These are phyloP conservation scores for Chamaedrilus cognettii DNA, from an alignment of 2,888 invertebrate species.

Conservation along the genomic window DNA sequence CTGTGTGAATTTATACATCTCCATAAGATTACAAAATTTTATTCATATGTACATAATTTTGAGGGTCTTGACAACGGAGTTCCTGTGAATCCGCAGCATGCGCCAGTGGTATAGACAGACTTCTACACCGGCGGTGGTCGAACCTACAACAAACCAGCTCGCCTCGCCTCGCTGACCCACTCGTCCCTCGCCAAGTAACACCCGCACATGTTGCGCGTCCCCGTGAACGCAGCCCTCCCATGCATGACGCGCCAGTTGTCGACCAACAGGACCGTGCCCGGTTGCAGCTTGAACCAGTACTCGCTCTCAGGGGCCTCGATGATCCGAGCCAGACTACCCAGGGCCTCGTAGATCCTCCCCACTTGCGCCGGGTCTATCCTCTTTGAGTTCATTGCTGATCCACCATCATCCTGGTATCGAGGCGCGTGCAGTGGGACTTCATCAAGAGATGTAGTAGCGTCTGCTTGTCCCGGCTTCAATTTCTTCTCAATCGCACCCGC, in stretches of 20 bases:
- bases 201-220: slow-evolving; percentile 70
- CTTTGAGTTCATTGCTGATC: no score
- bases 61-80: no score
- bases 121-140: no score
- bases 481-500: not conserved
- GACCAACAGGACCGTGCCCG: slow-evolving; percentile 73
- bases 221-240: slow-evolving; percentile 72
- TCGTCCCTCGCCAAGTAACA: slow-evolving; percentile 74
- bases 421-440: no score
- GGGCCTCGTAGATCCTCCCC: slow-evolving; percentile 66
- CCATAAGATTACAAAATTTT: no score
- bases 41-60: no score
- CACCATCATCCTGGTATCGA: no score
- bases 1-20: no score
- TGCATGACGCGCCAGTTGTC: slow-evolving; percentile 81
- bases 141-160: not conserved
- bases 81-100: no score
- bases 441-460: no score
- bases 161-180: slow-evolving; percentile 44
- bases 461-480: no score
- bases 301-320: slow-evolving; percentile 58
- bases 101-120: no score
- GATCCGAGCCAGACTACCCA: slow-evolving; percentile 38
- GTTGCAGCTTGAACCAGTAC: slow-evolving; percentile 58
- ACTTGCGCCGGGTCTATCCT: slow-evolving; percentile 53